A percentile compares a stretch with the other conserved stretches of the same genome.
phyloP scores from a whole-genome alignment of 2,888 invertebrate species.

The Psylliodes chrysocephalus region DNA sequence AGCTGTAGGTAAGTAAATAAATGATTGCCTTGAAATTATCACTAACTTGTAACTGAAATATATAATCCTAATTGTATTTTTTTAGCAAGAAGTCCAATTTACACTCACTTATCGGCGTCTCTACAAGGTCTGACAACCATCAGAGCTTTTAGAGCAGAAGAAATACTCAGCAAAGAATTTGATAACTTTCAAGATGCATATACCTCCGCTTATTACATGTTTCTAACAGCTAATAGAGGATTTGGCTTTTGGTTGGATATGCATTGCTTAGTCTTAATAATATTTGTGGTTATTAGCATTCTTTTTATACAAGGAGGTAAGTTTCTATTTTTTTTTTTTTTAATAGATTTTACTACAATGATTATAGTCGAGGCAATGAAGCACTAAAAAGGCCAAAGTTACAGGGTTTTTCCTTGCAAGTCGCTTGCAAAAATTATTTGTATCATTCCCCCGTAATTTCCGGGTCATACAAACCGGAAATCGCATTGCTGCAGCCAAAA shows the following conservation, averaged over 20 bases:
- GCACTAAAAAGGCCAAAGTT: too few species aligned
- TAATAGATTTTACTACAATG: background rate
- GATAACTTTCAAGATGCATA: slow-evolving; percentile 73
- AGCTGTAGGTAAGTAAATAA: slow-evolving; percentile 68
- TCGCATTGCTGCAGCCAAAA: too few species aligned
- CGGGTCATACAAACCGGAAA: too few species aligned
- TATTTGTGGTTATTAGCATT: slow-evolving; percentile 72
- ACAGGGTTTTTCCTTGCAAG: too few species aligned
- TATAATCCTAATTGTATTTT: slow-evolving; percentile 20
- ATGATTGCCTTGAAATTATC: background rate
- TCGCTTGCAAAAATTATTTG: too few species aligned
- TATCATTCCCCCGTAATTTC: too few species aligned
- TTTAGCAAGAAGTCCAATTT: slow-evolving; percentile 81
- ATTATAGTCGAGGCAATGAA: too few species aligned
- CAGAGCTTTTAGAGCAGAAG: slow-evolving; percentile 74
- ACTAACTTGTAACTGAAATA: too few species aligned
- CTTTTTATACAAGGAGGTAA: slow-evolving; percentile 69
- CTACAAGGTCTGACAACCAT: slow-evolving; percentile 82
- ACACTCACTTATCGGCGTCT: slow-evolving; percentile 77
- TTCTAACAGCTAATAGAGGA: slow-evolving; percentile 71
- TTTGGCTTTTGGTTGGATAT: slow-evolving; percentile 78
- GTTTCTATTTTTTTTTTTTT: slow-evolving; percentile 23
- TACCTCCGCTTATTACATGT: slow-evolving; percentile 78
- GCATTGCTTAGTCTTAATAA: slow-evolving; percentile 73
- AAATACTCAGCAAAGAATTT: slow-evolving; percentile 69